Conservation (phyloP, 2,113 vertebrate species). For the Corydoras sp. region DNA sequence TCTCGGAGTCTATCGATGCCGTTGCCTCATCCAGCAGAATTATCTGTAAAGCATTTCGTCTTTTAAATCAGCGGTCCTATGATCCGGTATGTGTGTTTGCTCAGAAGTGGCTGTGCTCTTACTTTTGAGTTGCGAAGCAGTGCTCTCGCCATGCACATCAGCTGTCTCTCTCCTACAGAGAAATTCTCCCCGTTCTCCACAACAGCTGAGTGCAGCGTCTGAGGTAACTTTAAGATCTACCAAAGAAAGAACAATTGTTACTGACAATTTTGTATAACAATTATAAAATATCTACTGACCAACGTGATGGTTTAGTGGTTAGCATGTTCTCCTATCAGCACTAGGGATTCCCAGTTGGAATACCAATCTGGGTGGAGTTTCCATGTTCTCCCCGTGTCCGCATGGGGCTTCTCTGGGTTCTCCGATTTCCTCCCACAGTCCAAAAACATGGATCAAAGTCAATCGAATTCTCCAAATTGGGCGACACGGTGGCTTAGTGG, state of each 20-base stretch:
- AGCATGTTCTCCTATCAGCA: no score
- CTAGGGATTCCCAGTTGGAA: no score
- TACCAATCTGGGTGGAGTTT: no score
- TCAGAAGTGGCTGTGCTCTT: constrained; percentile 27
- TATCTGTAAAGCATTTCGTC: constrained; percentile 56
- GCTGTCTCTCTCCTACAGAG: constrained; percentile 74
- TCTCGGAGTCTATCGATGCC: constrained; percentile 78
- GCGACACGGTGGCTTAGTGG: no score
- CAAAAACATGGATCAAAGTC: no score
- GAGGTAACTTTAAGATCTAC: constrained; percentile 66
- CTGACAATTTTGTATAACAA: no score
- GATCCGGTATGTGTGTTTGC: background rate
- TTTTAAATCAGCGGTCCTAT: background rate
- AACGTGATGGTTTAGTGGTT: no score
- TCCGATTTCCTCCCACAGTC: no score
- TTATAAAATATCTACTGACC: no score
- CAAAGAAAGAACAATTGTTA: constrained; percentile 23
- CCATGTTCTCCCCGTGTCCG: no score
- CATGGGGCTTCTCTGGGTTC: no score
- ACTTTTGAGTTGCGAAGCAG: constrained; percentile 75
- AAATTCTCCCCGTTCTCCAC: constrained; percentile 76
- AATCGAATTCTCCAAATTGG: no score
- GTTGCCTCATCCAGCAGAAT: constrained; percentile 81
- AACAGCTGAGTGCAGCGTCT: constrained; percentile 62
- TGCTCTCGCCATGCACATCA: constrained; percentile 75